phyloP scores from a whole-genome alignment of 2,797 vertebrate species.

The Phaenicophaeus curvirostris region DNA sequence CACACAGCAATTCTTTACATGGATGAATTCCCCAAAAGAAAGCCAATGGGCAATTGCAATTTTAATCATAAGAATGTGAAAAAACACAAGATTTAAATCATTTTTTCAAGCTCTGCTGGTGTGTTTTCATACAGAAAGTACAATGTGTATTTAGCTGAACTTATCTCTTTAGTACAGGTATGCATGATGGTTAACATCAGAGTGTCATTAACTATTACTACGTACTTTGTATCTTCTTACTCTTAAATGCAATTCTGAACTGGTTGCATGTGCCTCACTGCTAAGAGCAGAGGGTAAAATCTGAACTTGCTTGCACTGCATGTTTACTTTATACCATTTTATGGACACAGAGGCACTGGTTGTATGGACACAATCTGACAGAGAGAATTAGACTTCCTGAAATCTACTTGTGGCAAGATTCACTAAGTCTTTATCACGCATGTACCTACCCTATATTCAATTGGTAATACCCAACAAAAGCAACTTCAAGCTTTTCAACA shows the following conservation, averaged over 20 bases:
- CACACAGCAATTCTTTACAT: conserved; percentile 45
- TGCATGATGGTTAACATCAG: background rate
- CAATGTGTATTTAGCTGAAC: conserved; percentile 46
- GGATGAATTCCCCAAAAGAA: conserved; percentile 42
- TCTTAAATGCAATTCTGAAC: background rate
- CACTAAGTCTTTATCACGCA: background rate
- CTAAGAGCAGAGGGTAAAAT: background rate
- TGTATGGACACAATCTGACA: background rate
- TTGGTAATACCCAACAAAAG: background rate
- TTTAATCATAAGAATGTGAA: conserved; percentile 26
- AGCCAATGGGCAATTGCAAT: conserved; percentile 13
- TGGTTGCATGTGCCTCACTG: background rate
- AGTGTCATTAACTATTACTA: background rate
- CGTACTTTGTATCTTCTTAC: background rate
- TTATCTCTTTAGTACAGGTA: conserved; percentile 43
- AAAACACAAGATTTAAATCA: conserved; percentile 24
- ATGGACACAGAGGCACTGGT: background rate
- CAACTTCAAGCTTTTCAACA: background rate
- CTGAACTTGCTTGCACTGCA: background rate
- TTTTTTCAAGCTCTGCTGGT: conserved; percentile 50
- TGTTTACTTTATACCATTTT: background rate
- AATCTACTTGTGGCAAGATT: background rate
- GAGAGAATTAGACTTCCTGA: background rate
- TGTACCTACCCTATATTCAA: background rate
- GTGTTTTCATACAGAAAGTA: conserved; percentile 51